Base-by-base conservation (phyloP, 1,140 invertebrate genomes). In the Potamilus streckersoni region DNA sequence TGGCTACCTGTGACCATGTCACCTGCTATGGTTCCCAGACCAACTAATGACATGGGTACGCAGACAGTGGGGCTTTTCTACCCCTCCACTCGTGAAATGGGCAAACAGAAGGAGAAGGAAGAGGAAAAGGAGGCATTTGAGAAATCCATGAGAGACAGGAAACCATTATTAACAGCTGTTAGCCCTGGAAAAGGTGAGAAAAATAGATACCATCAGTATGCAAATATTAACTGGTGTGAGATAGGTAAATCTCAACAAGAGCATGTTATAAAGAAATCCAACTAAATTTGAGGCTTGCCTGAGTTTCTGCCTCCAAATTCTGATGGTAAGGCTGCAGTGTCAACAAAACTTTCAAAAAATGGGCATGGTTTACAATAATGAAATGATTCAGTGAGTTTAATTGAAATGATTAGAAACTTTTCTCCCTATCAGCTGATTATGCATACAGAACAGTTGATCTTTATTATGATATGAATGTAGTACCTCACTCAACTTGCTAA, bases 1-100 rank as follows among this genome's bases (percentile, higher is more conserved):
- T 83, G 80, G 84, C 59, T 82, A 64, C 79, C 82, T 58, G 80
- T 86, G 14, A 79, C 78, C 74, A 77, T 75, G 31, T 80, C 81
- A n/a, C 61, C 83, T 16, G 71, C 73, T 16, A 69, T 73, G 15
- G 74, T 76, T 27, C 63, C 76, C 8, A 82, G 59, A 57, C 74
- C 71, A 15, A 71, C 66, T 58, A 67, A 68, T 64, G 71, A 66
- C 19, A 31, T 73, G 31, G 69, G 81, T 17, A 89, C 88, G 0
- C 90, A 91, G 80, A 91, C 90, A 3, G 86, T 88, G 0, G 90
- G 90, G 1, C 77, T 91, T 23, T 91, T 88, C 74, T 91, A 87
- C 78, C 89, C 89, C 13, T 90, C 88, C 13, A 81, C 88, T 67
- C 79, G 81, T 23, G 88, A 85, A 49, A 76, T 90, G 11, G 76